Percentiles rank a stretch among this genome's conserved stretches.
phyloP scores from a whole-genome alignment of 1,140 invertebrate genomes.

The Listronotus oregonensis region DNA sequence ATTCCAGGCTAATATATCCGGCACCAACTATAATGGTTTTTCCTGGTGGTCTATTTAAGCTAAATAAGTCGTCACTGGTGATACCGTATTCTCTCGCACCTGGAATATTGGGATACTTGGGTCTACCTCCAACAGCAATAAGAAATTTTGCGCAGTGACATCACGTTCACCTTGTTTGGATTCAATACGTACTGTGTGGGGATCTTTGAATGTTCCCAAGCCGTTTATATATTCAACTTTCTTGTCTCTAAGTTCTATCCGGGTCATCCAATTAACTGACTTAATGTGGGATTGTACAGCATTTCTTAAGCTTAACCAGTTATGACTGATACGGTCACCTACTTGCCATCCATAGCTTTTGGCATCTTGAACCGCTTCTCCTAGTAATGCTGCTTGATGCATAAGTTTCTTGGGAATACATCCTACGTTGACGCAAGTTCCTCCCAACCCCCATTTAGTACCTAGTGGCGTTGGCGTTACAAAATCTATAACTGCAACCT shows the following conservation, averaged over 20 bases:
- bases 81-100: conserved; percentile 90
- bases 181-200: conserved; percentile 75
- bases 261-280: conserved; percentile 89
- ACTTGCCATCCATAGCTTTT: conserved; percentile 81
- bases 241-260: conserved; percentile 85
- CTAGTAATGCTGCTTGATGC: conserved; percentile 90
- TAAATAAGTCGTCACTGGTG: conserved; percentile 97
- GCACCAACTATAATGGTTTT: conserved; percentile 94
- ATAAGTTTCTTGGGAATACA: conserved; percentile 98
- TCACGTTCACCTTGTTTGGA: conserved; percentile 77
- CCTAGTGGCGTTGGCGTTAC: conserved; percentile 85
- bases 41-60: conserved; percentile 82
- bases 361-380: conserved; percentile 77
- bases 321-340: conserved; percentile 66
- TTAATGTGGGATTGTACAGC: conserved; percentile 88
- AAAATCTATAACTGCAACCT: conserved; percentile 91
- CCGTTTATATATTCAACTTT: conserved; percentile 92
- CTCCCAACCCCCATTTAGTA: conserved; percentile 90
- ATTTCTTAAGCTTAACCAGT: conserved; percentile 73
- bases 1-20: conserved; percentile 93
- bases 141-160: conserved; percentile 80
- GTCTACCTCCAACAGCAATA: conserved; percentile 93
- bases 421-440: conserved; percentile 98
- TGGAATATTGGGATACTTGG: conserved; percentile 83
- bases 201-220: conserved; percentile 80